phyloP scores from a whole-genome alignment of 2,888 invertebrate species.

The Erynnis tages region DNA sequence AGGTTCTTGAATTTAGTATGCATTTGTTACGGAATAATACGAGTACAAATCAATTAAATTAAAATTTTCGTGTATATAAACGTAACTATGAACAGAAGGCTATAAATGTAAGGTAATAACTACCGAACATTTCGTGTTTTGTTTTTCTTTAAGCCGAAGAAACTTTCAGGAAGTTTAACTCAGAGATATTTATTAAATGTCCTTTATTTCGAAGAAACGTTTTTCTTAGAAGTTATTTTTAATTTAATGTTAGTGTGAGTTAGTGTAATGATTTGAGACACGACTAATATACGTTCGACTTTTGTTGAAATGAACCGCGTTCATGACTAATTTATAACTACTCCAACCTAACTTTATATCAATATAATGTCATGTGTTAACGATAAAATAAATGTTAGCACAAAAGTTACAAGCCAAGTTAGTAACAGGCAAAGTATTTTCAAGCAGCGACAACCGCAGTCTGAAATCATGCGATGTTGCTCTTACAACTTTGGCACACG shows the following conservation, averaged over 20 bases:
- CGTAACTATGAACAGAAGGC: no score
- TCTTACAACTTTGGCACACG: constrained; percentile 46
- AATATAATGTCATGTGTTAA: not conserved
- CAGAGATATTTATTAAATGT: constrained; percentile 57
- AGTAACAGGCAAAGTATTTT: not conserved
- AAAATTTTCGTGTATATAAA: no score
- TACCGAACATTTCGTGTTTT: constrained; percentile 38
- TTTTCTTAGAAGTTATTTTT: constrained; percentile 1
- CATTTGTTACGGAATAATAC: no score
- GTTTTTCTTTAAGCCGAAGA: constrained; percentile 39
- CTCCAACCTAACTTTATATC: not conserved
- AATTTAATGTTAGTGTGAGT: constrained; percentile 6
- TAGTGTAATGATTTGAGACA: constrained; percentile 9
- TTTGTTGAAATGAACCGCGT: no score
- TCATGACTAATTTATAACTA: not conserved
- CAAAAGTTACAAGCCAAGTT: not conserved
- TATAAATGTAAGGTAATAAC: not conserved
- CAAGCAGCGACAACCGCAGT: constrained; percentile 14
- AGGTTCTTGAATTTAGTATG: no score
- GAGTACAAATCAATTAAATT: no score
- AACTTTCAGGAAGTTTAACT: constrained; percentile 47
- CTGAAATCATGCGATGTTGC: constrained; percentile 52
- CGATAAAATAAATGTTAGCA: not conserved
- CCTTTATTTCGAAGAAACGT: constrained; percentile 36
- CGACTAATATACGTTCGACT: constrained; percentile 1